Evolutionary conservation across 1,140 invertebrate genomes (phyloP), one percentile per base, ranked within the genome.

Genomic region (Hetaerina americana): DNA sequence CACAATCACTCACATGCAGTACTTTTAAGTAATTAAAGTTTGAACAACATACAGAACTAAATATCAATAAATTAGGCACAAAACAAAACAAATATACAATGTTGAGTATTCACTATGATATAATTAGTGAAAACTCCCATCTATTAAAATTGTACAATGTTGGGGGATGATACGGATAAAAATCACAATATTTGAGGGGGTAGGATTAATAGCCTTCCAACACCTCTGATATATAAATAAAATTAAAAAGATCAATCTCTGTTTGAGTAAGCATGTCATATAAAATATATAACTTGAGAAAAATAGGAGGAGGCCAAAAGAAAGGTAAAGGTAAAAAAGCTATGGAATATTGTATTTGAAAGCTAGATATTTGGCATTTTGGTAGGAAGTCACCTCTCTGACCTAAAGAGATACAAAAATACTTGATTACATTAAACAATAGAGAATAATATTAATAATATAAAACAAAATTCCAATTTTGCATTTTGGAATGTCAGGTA

Each of bases 391-490:
- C 10, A 10, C 40, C 40, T 57, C 15, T 57, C 40, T 57, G 40
- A 57, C 22, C 40, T 57, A 12, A 57, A 57, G 40, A 57, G 22
- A 57, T 57, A 57, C 40, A 57, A 57, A 57, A 57, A 57, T 57
- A 57, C 15, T 57, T n/a, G 40, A 18, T 57, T 57, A 57, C 40
- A 57, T 57, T 57, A 18, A 57, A 57, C n/a, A 57, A 57, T 57
- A 57, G 40, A 57, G 40, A 57, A 57, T 57, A 57, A 57, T 57
- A 57, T 57, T 57, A 57, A 57, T 57, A 57, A 57, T 57, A n/a
- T n/a, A 57, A 57, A 57, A 57, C 40, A 57, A 57, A 57, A 12
- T 57, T 57, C 40, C 40, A 57, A 57, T 57, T 57, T 57, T 57
- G 40, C 40, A 57, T 57, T 57, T 57, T 57, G 40, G 40, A 57